Conservation (phyloP, 2,113 vertebrate genomes). For the Cebus imitator region DNA sequence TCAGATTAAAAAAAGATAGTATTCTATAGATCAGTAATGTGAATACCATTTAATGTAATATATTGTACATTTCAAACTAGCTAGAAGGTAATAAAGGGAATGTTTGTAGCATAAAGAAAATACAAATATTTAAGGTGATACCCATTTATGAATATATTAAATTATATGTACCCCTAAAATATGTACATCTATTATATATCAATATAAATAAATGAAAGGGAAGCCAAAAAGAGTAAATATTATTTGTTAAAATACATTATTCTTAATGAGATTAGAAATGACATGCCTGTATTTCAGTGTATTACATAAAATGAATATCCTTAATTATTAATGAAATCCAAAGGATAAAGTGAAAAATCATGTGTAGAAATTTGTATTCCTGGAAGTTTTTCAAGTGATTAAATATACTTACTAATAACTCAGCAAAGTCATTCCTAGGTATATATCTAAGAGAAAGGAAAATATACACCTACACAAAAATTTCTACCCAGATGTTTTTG, state of each 20-base stretch:
- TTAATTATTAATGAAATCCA: neutral
- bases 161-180: no score
- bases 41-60: no score
- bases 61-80: no score
- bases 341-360: neutral
- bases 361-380: neutral
- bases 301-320: neutral
- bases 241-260: neutral
- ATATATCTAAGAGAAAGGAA: neutral
- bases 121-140: no score
- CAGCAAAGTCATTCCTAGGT: neutral
- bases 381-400: neutral
- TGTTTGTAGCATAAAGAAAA: no score
- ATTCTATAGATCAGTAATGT: no score
- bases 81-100: no score
- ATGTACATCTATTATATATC: no score
- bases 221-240: slow-evolving; percentile 19
- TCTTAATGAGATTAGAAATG: neutral
- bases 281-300: neutral
- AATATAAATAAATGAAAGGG: no score
- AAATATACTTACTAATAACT: neutral
- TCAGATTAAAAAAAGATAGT: no score
- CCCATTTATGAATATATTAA: no score
- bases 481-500: neutral
- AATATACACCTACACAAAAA: neutral